Evolutionary conservation across 2,888 invertebrate species (phyloP).

Genomic region (Parascotia fuliginaria): DNA sequence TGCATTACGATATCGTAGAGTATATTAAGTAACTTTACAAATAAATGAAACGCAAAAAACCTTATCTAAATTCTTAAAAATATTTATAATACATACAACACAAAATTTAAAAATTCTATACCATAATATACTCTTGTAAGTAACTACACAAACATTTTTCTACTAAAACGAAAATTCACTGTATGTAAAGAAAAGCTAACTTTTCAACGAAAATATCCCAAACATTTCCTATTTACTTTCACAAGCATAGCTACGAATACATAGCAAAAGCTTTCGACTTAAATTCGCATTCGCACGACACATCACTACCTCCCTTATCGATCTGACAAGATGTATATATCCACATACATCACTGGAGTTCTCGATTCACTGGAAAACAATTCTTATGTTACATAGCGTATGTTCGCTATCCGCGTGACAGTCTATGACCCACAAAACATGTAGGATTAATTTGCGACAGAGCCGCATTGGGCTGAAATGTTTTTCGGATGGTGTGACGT

Average conservation of each 20-base stretch:
- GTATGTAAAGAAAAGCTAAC: not conserved
- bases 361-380: slow-evolving; percentile 50
- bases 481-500: slow-evolving; percentile 52
- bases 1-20: too few species aligned
- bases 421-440: slow-evolving; percentile 70
- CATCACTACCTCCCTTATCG: slow-evolving; percentile 54
- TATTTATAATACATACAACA: not conserved
- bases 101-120: too few species aligned
- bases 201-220: not conserved
- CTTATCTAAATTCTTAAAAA: too few species aligned
- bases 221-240: not conserved
- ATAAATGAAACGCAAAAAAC: too few species aligned
- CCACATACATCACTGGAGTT: slow-evolving; percentile 39
- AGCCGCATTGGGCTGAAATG: slow-evolving; percentile 57
- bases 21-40: too few species aligned
- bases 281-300: slow-evolving; percentile 34
- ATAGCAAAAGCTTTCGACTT: slow-evolving; percentile 7
- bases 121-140: too few species aligned
- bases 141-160: not conserved
- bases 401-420: slow-evolving; percentile 54
- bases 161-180: not conserved
- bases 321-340: slow-evolving; percentile 54
- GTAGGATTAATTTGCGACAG: slow-evolving; percentile 69
- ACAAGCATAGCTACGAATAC: not conserved
- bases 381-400: slow-evolving; percentile 49